These are phyloP conservation scores for Sarcophilus harrisii DNA, from an alignment of 2,797 vertebrate species.

Conservation along the genomic window DNA sequence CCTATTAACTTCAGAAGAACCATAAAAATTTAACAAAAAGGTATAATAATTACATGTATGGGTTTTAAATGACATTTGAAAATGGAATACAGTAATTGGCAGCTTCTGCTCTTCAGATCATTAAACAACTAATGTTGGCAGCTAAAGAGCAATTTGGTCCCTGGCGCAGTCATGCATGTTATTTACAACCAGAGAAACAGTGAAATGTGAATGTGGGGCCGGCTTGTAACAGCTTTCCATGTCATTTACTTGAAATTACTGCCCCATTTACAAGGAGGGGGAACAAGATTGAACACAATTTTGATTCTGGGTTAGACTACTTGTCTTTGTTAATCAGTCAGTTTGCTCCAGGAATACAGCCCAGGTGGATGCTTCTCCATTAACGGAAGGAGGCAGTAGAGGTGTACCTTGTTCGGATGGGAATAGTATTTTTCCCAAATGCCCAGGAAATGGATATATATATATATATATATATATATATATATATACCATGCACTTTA, in stretches of 20 bases:
- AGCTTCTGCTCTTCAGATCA: slow-evolving; percentile 78
- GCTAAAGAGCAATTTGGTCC: slow-evolving; percentile 75
- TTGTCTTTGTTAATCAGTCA: slow-evolving; percentile 57
- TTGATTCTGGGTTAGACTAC: slow-evolving; percentile 47
- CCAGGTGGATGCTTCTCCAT: slow-evolving; percentile 12
- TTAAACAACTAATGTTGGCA: slow-evolving; percentile 78
- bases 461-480: background rate
- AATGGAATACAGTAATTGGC: slow-evolving; percentile 74
- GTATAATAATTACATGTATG: slow-evolving; percentile 71
- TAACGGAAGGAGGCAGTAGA: slow-evolving; percentile 2
- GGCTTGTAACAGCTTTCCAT: slow-evolving; percentile 60
- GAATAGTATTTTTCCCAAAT: background rate
- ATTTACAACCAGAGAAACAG: slow-evolving; percentile 76
- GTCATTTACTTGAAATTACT: slow-evolving; percentile 72
- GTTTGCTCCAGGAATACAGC: slow-evolving; percentile 37
- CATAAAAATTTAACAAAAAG: slow-evolving; percentile 69
- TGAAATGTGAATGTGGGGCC: slow-evolving; percentile 50
- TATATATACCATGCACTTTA: background rate
- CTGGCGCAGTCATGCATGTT: slow-evolving; percentile 61
- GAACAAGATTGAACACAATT: slow-evolving; percentile 30
- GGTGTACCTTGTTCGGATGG: background rate
- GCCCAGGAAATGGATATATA: background rate
- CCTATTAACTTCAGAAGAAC: slow-evolving; percentile 50
- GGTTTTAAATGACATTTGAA: slow-evolving; percentile 75
- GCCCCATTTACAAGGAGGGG: slow-evolving; percentile 26